phyloP scores from a whole-genome alignment of 2,888 invertebrate species.

The Tinea trinotella region DNA sequence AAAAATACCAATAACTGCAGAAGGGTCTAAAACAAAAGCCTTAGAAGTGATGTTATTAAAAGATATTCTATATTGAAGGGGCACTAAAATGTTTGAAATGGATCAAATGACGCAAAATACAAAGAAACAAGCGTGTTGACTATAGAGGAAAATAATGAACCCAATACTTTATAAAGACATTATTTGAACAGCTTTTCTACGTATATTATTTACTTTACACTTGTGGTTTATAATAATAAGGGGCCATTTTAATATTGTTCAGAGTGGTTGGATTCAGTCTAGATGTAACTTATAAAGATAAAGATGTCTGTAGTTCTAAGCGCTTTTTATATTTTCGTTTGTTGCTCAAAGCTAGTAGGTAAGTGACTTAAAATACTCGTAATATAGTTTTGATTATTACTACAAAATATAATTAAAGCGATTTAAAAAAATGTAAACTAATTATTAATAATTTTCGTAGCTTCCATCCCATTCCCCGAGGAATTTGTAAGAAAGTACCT shows the following conservation, averaged over 20 bases:
- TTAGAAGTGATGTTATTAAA: background rate
- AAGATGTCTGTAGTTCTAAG: constrained; percentile 30
- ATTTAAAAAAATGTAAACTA: no score
- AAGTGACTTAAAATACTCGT: no score
- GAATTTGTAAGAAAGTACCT: constrained; percentile 13
- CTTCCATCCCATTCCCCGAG: constrained; percentile 23
- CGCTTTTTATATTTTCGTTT: constrained; percentile 31
- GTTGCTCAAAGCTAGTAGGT: constrained; percentile 34
- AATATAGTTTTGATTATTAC: background rate
- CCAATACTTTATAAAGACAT: constrained; percentile 22
- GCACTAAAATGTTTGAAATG: constrained; percentile 12
- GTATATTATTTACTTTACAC: constrained; percentile 32
- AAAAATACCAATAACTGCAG: background rate
- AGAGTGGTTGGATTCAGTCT: constrained; percentile 35
- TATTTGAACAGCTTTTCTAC: constrained; percentile 43
- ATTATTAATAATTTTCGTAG: constrained; percentile 3
- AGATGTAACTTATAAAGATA: constrained; percentile 32
- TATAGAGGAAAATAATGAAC: constrained; percentile 14
- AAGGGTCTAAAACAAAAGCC: background rate
- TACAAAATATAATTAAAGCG: background rate
- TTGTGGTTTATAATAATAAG: constrained; percentile 32
- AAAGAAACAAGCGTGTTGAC: constrained; percentile 6
- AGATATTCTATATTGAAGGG: background rate
- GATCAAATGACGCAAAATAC: constrained; percentile 16
- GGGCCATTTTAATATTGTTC: constrained; percentile 27